Evolutionary conservation across 2,888 invertebrate species (phyloP).

Genomic region (Sphaerophoria rueppellii): DNA sequence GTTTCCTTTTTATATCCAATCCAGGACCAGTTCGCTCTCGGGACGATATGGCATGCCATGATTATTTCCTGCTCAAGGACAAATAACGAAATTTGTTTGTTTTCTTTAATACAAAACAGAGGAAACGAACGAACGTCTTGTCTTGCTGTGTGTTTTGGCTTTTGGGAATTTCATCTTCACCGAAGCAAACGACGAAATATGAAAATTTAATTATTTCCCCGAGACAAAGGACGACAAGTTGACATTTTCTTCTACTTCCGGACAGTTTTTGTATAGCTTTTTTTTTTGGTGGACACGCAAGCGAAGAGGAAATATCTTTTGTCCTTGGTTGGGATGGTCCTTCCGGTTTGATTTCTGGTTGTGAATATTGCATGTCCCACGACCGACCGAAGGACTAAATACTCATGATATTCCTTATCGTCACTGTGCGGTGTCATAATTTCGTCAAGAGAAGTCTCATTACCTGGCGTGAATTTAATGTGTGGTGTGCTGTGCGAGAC

Average conservation of each 20-base stretch:
- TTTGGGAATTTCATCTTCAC: slow-evolving; percentile 66
- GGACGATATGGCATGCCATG: slow-evolving; percentile 4
- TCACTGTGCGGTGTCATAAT: slow-evolving; percentile 71
- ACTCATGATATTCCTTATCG: slow-evolving; percentile 21
- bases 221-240: slow-evolving; percentile 72
- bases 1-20: slow-evolving; percentile 21
- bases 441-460: slow-evolving; percentile 55
- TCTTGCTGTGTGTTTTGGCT: slow-evolving; percentile 47
- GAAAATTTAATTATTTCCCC: slow-evolving; percentile 72
- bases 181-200: slow-evolving; percentile 63
- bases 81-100: slow-evolving; percentile 67
- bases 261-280: background rate
- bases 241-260: slow-evolving; percentile 45
- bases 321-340: slow-evolving; percentile 20
- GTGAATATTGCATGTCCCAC: slow-evolving; percentile 22
- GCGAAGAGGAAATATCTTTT: slow-evolving; percentile 3
- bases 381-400: background rate
- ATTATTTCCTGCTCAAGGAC: slow-evolving; percentile 66
- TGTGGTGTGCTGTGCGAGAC: slow-evolving; percentile 24
- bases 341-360: slow-evolving; percentile 42
- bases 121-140: background rate
- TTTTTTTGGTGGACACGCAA: background rate
- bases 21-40: background rate
- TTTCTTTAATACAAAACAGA: slow-evolving; percentile 34
- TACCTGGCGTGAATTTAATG: slow-evolving; percentile 68